Base-by-base conservation (phyloP, 2,113 vertebrate genomes). In the Rana temporaria region DNA sequence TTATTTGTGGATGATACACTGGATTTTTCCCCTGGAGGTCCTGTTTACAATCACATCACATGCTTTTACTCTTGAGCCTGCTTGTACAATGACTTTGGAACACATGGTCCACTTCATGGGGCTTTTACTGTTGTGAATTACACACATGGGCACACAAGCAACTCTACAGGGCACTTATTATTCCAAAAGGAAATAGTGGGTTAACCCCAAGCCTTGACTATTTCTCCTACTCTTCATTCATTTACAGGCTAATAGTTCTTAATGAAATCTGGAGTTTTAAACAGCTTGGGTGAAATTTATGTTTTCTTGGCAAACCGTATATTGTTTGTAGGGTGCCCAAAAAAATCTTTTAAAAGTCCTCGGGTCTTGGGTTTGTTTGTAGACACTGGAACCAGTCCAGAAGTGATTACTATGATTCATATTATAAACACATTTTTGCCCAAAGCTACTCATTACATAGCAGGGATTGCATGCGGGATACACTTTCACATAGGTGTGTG, bases 381-480 rank as follows among this genome's bases (percentile, higher is more conserved):
- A 67, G 77, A 87, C 84, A 86, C 78, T 91, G 90, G 89, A 86
- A 64, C 38, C 7, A 69, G 3, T 85, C 90, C 91, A 89, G 1
- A 32, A 85, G 64, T 87, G 78, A 90, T 85, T 88, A 56, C 1
- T 0, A 24, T 86, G 87, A 88, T 66, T 89, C 87, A 90, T 82
- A 79, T 84, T 80, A 81, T 78, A 18, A 84, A 87, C 84, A 63
- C 24, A 24, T 60, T 30, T 18, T 2, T 8, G 72, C 53, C 42
- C 16, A 32, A 56, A 72, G 22, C n/a, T 53, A 38, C 71, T 74
- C 18, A 38, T 32, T 38, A 74, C 14, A 16, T 17, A 73, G 53
- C 48, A 11, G 11, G 16, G 30, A 74, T 38, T 20, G 71, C 53
- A 73, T 30, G 22, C 55, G 12, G 26, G 26, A 30, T 59, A 34